Evolutionary conservation across 2,797 vertebrate genomes (phyloP), one percentile per base, ranked within the genome.

Genomic region (Apogon talboti): DNA sequence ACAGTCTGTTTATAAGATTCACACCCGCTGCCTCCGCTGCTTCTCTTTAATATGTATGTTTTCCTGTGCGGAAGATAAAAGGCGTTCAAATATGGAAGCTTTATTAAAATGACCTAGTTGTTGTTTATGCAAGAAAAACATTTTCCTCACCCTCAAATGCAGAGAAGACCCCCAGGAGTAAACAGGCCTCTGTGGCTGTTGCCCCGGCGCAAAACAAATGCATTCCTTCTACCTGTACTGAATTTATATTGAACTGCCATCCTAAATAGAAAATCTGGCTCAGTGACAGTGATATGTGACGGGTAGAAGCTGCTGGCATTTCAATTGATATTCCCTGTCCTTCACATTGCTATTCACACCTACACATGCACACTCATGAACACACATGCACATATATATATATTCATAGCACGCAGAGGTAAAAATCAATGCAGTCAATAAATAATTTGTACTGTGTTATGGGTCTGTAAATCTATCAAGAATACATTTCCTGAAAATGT

Each of bases 31-130:
- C 18, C 35, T 65, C 52, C 33, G 30, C 56, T 45, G 30, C 19
- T 66, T 56, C 24, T 62, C 33, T 71, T 45, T 70, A 28, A 71
- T 66, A 18, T 1, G 3, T 49, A 48, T 46, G 52, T 84, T 72
- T 74, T 40, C 46, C 46, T 63, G 6, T 45, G n/a, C 47, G 55
- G 50, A 3, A 68, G 48, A 80, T 63, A 19, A 72, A 64, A 78
- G 49, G 44, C 15, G 70, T 76, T 74, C 44, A 70, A 75, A 85
- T 45, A 28, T 21, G 15, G 2, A 0, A 55, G 50, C 53, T 41
- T 74, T 63, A 70, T 67, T 61, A 61, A 69, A 71, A 76, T 78
- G 44, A 83, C 58, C 71, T 15, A 51, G 66, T 73, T 66, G 46
- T 71, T 85, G 38, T 60, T n/a, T 16, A 56, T 74, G 30, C 7